Base-by-base conservation (phyloP, 2,797 vertebrate genomes). In the Hybognathus amarus region DNA sequence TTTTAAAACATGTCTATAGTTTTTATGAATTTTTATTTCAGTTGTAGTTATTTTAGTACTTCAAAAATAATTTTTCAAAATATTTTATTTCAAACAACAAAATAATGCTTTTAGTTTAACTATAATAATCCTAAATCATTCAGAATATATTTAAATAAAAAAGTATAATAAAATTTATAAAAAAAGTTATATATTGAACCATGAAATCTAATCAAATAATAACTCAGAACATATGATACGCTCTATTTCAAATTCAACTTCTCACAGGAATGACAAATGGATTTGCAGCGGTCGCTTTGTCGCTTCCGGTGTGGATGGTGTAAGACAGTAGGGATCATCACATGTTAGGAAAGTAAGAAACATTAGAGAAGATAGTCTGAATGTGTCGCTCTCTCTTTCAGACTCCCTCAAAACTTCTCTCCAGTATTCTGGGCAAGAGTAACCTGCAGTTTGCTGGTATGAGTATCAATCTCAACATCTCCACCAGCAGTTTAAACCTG, bases 401-500 rank as follows among this genome's bases (percentile, higher is more conserved):
- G 98, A 95, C 97, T 85, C 96, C 98, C 0, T 99, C 95, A 85
- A 99, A 99, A 96, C 93, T 94, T 89, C 93, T 99, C 85, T 99
- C 97, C 88, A 97, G 90, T 87, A 97, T 99, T 90, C 89, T 99
- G 88, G 98, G 98, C 52, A 99, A 99, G 92, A 98, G 97, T 91
- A 99, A 99, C 91, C 95, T 99, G 75, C 98, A 99, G 93, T 99
- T 99, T 88, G 96, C 98, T 36, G 97, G 97, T 70, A 98, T 97
- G 97, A 97, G 93, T 88, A 98, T 99, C 93, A 98, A 96, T 86
- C 92, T 99, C 87, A 99, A 98, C 91, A 97, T 99, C 89, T 99
- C 98, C 80, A 99, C 97, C 30, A 97, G 96, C 94, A 99, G 98
- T 91, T 94, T 99, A 92, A 99, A 98, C 90, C 94, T 99, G 89